phyloP scores from a whole-genome alignment of 2,888 invertebrate genomes.

The Diadegma fenestrale region DNA sequence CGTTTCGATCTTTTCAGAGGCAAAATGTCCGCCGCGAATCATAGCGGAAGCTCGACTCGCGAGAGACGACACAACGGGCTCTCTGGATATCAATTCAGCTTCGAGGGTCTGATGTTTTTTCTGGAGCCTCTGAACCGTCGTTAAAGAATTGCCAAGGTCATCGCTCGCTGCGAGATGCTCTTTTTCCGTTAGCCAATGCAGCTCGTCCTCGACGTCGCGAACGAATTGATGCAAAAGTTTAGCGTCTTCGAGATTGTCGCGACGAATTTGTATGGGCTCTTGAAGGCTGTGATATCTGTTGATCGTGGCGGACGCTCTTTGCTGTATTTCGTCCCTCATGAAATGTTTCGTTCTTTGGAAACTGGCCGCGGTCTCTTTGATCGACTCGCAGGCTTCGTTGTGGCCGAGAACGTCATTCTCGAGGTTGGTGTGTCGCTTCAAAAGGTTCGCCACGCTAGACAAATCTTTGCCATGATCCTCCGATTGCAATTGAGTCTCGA shows the following conservation, averaged over 20 bases:
- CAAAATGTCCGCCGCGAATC: constrained; percentile 94
- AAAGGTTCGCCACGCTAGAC: constrained; percentile 92
- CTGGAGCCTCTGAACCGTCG: constrained; percentile 94
- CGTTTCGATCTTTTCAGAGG: constrained; percentile 90
- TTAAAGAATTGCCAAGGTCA: constrained; percentile 89
- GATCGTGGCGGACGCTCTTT: constrained; percentile 89
- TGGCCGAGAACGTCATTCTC: constrained; percentile 95
- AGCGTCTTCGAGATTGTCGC: constrained; percentile 97
- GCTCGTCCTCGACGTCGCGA: constrained; percentile 96
- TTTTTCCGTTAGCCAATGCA: constrained; percentile 95
- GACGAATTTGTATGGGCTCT: constrained; percentile 95
- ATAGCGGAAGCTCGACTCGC: constrained; percentile 91
- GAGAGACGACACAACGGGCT: constrained; percentile 92
- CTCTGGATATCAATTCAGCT: constrained; percentile 94
- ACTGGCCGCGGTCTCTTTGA: constrained; percentile 92
- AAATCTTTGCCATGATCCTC: constrained; percentile 95
- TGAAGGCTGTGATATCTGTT: constrained; percentile 92
- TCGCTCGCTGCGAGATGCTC: constrained; percentile 90
- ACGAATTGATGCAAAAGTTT: constrained; percentile 94
- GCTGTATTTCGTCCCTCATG: constrained; percentile 94
- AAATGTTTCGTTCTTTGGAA: constrained; percentile 94
- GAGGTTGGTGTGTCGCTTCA: constrained; percentile 92
- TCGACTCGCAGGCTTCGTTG: constrained; percentile 92
- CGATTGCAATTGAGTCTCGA: constrained; percentile 91
- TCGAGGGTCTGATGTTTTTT: constrained; percentile 98